Conservation (phyloP, 2,888 invertebrate species). For the Sinohyriopsis cumingii region DNA sequence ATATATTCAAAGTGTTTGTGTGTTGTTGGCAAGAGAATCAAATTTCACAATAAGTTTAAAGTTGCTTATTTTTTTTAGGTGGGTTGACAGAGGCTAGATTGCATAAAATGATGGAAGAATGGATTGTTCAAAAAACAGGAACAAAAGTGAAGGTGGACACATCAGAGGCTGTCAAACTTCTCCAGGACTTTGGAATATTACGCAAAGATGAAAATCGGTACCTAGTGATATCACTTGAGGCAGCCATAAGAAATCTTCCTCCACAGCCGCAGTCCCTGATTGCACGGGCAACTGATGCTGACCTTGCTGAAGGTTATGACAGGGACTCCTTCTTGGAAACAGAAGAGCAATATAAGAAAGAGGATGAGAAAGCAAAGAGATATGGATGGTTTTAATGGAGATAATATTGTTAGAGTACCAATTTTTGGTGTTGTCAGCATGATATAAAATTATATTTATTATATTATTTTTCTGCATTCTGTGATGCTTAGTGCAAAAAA, state of each 20-base stretch:
- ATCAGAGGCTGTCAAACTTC: slow-evolving; percentile 54
- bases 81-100: slow-evolving; percentile 52
- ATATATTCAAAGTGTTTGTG: too few species aligned
- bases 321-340: slow-evolving; percentile 60
- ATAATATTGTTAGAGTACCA: too few species aligned
- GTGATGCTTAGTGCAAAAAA: too few species aligned
- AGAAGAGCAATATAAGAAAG: slow-evolving; percentile 60
- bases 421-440: too few species aligned
- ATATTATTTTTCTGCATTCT: too few species aligned
- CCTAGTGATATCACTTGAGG: slow-evolving; percentile 61
- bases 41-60: too few species aligned
- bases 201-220: slow-evolving; percentile 52
- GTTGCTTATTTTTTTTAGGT: slow-evolving; percentile 44
- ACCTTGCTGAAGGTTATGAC: slow-evolving; percentile 67
- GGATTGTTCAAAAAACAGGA: slow-evolving; percentile 60
- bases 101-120: slow-evolving; percentile 58
- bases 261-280: slow-evolving; percentile 56
- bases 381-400: slow-evolving; percentile 59
- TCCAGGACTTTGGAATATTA: slow-evolving; percentile 60
- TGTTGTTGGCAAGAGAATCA: too few species aligned
- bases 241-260: slow-evolving; percentile 62
- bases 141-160: slow-evolving; percentile 57
- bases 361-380: slow-evolving; percentile 50
- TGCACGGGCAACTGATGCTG: slow-evolving; percentile 56
- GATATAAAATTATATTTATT: too few species aligned